These are phyloP conservation scores for Dolichotis patagonum DNA, from an alignment of 2,113 vertebrate species.

Conservation along the genomic window DNA sequence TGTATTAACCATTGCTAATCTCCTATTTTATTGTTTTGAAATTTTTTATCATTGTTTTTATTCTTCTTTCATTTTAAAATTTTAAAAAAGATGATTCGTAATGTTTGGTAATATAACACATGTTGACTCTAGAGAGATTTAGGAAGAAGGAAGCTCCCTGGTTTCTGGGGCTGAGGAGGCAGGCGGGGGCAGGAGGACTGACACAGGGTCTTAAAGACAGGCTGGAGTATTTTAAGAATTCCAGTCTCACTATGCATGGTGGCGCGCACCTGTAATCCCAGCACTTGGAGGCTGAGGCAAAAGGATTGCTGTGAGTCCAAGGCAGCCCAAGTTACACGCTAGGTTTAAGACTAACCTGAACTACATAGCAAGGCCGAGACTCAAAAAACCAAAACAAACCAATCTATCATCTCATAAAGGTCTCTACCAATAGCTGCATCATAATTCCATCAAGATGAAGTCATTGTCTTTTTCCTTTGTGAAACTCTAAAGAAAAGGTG, in stretches of 20 bases:
- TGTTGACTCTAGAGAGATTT: background rate
- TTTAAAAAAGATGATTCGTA: background rate
- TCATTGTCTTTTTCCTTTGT: background rate
- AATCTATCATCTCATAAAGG: background rate
- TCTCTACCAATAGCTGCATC: background rate
- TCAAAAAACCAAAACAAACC: background rate
- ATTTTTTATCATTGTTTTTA: too few species aligned
- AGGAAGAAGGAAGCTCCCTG: background rate
- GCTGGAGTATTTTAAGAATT: background rate
- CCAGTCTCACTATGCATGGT: background rate
- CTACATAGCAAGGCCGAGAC: background rate
- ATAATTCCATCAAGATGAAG: background rate
- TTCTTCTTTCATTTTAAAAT: too few species aligned
- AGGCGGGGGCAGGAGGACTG: background rate
- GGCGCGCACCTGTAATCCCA: background rate
- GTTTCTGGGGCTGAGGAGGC: background rate
- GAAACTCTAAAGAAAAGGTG: conserved; percentile 18
- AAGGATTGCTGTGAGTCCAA: background rate
- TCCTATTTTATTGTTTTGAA: too few species aligned
- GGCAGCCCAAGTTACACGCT: background rate
- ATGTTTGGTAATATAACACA: background rate
- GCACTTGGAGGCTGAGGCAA: background rate
- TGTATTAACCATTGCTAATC: too few species aligned
- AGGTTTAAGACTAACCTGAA: background rate
- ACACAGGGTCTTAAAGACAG: background rate